phyloP scores from a whole-genome alignment of 2,113 vertebrate species.

The Alosa alosa region DNA sequence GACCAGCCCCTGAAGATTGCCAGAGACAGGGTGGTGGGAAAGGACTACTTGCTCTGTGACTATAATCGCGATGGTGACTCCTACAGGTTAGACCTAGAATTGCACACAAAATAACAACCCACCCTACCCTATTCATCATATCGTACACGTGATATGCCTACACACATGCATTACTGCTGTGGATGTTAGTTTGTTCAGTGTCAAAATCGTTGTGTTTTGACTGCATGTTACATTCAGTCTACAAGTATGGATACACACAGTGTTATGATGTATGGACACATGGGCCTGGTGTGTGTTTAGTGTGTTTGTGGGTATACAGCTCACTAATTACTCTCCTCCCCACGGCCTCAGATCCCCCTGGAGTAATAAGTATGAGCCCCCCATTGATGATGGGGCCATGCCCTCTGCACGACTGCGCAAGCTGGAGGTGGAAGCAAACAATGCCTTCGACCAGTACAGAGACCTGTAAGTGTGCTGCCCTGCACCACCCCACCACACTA shows the following conservation, averaged over 20 bases:
- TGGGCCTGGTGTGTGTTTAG: not conserved
- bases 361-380: slow-evolving; percentile 99
- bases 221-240: no score
- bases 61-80: slow-evolving; percentile 99
- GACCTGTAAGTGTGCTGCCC: slow-evolving; percentile 82
- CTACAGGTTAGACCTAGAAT: slow-evolving; percentile 78
- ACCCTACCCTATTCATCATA: not conserved
- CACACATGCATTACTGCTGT: no score
- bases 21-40: slow-evolving; percentile 93
- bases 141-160: no score
- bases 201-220: no score
- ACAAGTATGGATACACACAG: not conserved
- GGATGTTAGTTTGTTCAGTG: no score
- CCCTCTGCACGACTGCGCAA: slow-evolving; percentile 94
- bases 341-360: slow-evolving; percentile 84
- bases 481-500: not conserved
- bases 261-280: not conserved
- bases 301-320: not conserved
- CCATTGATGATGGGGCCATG: slow-evolving; percentile 97
- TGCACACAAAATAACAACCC: not conserved
- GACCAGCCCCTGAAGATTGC: slow-evolving; percentile 99
- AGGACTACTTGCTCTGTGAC: slow-evolving; percentile 97
- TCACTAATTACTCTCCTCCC: not conserved
- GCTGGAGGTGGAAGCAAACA: slow-evolving; percentile 97
- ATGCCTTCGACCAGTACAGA: slow-evolving; percentile 99